Evolutionary conservation across 2,888 invertebrate genomes (phyloP).

Genomic region (Bombylius major): DNA sequence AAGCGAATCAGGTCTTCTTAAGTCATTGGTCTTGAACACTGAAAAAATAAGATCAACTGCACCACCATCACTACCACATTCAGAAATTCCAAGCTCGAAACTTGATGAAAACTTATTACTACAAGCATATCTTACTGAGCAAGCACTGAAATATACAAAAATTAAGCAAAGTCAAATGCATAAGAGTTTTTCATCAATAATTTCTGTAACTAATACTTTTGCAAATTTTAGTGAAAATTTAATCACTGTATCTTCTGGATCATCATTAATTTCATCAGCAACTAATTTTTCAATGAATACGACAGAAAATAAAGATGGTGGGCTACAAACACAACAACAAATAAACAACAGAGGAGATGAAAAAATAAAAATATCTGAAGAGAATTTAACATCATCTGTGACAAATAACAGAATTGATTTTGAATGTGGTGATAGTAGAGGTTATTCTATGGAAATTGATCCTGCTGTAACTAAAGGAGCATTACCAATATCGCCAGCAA

Average conservation of each 20-base stretch:
- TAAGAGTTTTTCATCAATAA: constrained; percentile 8
- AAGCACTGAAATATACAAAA: constrained; percentile 55
- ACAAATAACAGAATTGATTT: not conserved
- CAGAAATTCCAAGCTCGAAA: constrained; percentile 15
- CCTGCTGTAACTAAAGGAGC: too few relatives aligned
- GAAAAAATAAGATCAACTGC: constrained; percentile 27
- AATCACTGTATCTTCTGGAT: too few relatives aligned
- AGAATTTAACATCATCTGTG: not conserved
- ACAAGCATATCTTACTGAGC: constrained; percentile 59
- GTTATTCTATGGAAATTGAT: not conserved
- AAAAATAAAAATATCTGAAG: not conserved
- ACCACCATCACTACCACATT: constrained; percentile 6
- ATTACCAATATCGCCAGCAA: too few relatives aligned
- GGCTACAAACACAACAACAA: not conserved
- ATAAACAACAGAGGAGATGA: constrained; percentile 1
- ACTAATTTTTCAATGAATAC: too few relatives aligned
- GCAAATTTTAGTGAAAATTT: too few relatives aligned
- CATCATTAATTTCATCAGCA: too few relatives aligned
- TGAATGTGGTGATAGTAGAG: not conserved
- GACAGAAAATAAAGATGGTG: too few relatives aligned
- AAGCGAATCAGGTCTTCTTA: constrained; percentile 30
- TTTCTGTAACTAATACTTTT: too few relatives aligned
- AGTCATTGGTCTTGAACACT: constrained; percentile 33
- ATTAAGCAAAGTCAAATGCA: constrained; percentile 53
- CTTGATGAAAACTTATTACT: constrained; percentile 50